Evolutionary conservation across 2,113 vertebrate species (phyloP).

Genomic region (Ailuropoda melanoleuca): DNA sequence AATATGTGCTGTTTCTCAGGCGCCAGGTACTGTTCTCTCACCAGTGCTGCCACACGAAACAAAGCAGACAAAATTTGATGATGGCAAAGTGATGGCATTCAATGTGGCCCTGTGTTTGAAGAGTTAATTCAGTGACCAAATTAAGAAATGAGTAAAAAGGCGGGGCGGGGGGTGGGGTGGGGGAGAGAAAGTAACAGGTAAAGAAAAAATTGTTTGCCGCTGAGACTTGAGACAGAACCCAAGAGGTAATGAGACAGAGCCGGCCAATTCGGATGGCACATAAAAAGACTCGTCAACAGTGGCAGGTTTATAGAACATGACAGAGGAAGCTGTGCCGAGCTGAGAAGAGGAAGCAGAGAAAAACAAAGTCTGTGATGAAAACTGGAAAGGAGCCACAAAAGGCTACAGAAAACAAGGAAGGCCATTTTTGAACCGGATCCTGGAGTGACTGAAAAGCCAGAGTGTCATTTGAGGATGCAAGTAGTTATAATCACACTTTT

Average conservation of each 20-base stretch:
- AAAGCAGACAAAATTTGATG: neutral
- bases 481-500: conserved; percentile 45
- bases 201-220: conserved; percentile 26
- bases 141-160: conserved; percentile 6
- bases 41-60: neutral
- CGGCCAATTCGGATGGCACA: neutral
- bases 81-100: neutral
- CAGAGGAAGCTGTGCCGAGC: conserved; percentile 63
- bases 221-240: conserved; percentile 10
- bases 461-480: conserved; percentile 68
- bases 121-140: conserved; percentile 29
- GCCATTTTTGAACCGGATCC: conserved; percentile 62
- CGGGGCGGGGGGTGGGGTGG: too few relatives aligned
- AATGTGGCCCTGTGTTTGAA: neutral
- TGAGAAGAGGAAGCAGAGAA: conserved; percentile 71
- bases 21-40: neutral
- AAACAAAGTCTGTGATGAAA: conserved; percentile 72
- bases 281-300: conserved; percentile 56
- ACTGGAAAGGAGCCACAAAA: conserved; percentile 67
- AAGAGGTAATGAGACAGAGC: conserved; percentile 40
- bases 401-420: conserved; percentile 65
- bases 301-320: conserved; percentile 50
- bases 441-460: conserved; percentile 53
- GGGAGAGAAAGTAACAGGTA: neutral
- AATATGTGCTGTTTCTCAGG: neutral